A percentile compares a stretch with the other conserved stretches of the same genome.
Evolutionary conservation across 2,888 invertebrate species (phyloP).

Genomic region (Tillus elongatus): DNA sequence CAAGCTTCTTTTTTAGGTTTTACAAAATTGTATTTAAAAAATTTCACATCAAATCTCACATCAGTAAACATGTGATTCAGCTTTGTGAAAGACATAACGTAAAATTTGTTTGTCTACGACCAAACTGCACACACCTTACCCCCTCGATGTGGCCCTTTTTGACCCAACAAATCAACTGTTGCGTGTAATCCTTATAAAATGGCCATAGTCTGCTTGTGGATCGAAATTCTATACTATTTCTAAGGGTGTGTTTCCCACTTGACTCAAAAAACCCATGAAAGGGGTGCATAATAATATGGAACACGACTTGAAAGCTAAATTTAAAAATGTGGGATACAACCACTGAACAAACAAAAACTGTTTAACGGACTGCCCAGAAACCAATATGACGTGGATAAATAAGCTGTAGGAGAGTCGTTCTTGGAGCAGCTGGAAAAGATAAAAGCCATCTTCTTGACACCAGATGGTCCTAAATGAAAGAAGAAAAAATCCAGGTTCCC

Average conservation of each 20-base stretch:
- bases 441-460: no score
- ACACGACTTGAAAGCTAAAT: constrained; percentile 14
- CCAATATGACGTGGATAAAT: not conserved
- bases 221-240: constrained; percentile 15
- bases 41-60: no score
- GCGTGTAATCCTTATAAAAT: constrained; percentile 15
- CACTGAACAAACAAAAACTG: constrained; percentile 10
- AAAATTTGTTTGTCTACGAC: constrained; percentile 21
- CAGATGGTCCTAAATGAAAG: constrained; percentile 9
- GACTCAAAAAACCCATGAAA: constrained; percentile 12
- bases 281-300: constrained; percentile 10
- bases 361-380: constrained; percentile 8
- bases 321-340: constrained; percentile 15
- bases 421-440: constrained; percentile 4
- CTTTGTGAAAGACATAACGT: constrained; percentile 24
- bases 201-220: constrained; percentile 19
- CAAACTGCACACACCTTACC: constrained; percentile 23
- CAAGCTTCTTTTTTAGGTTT: no score
- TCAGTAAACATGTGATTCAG: constrained; percentile 17
- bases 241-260: constrained; percentile 18
- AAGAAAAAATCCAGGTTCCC: constrained; percentile 11
- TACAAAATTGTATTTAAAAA: no score
- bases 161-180: constrained; percentile 17
- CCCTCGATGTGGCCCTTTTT: constrained; percentile 22
- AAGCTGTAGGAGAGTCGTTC: constrained; percentile 3